These are phyloP conservation scores for Mustelus asterias DNA, from an alignment of 2,113 vertebrate genomes.

Conservation along the genomic window DNA sequence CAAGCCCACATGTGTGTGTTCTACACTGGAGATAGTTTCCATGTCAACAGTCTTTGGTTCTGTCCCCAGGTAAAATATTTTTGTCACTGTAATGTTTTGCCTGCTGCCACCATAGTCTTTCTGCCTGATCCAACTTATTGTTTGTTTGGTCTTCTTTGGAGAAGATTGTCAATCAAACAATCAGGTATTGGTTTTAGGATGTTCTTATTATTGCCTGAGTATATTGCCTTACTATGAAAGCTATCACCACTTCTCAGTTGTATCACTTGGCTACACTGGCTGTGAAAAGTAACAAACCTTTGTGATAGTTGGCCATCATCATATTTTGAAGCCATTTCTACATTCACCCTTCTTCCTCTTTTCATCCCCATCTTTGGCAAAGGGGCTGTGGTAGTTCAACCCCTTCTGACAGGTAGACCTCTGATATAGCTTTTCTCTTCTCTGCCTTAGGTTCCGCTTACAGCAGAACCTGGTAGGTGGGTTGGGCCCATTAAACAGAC, in stretches of 20 bases:
- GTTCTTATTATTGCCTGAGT: not conserved
- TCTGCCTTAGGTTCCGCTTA: constrained; percentile 34
- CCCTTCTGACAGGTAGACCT: not conserved
- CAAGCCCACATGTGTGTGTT: not conserved
- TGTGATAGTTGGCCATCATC: not conserved
- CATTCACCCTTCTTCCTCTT: not conserved
- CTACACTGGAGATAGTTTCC: not conserved
- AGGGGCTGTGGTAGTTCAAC: not conserved
- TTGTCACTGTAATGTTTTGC: not conserved
- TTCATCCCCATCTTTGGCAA: not conserved
- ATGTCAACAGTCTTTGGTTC: not conserved
- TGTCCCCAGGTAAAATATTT: not conserved
- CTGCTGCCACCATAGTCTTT: not conserved
- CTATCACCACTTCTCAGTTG: not conserved
- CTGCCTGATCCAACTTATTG: not conserved
- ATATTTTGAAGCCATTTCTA: not conserved
- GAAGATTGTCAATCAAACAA: not conserved
- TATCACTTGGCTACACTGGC: not conserved
- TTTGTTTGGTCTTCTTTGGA: not conserved
- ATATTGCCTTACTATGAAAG: not conserved
- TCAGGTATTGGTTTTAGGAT: not conserved
- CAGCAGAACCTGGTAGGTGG: constrained; percentile 37
- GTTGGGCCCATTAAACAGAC: constrained; percentile 36
- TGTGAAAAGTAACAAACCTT: not conserved
- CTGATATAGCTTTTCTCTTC: constrained; percentile 36